A percentile compares a stretch with the other conserved stretches of the same genome.
Evolutionary conservation across 2,888 invertebrate species (phyloP).

Genomic region (Ophraella communa): DNA sequence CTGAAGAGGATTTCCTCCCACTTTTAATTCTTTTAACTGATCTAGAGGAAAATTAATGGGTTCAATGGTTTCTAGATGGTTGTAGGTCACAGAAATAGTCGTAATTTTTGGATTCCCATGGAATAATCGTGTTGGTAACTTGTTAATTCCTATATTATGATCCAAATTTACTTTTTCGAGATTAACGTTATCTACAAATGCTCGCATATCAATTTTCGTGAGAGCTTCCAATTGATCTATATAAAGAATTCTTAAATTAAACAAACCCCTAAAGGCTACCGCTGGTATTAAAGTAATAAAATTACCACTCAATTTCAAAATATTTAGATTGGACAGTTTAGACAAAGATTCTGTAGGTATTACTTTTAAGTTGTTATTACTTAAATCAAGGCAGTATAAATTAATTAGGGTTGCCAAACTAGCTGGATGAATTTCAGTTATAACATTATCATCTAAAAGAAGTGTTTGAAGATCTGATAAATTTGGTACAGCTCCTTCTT

Average conservation of each 20-base stretch:
- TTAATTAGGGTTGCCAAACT: constrained; percentile 78
- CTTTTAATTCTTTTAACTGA: constrained; percentile 73
- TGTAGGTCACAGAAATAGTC: constrained; percentile 77
- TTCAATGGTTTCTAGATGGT: constrained; percentile 76
- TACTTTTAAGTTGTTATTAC: constrained; percentile 81
- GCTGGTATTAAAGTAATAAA: constrained; percentile 75
- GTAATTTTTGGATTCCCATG: constrained; percentile 82
- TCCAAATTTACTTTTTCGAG: constrained; percentile 80
- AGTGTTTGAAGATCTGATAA: constrained; percentile 74
- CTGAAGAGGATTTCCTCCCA: constrained; percentile 83
- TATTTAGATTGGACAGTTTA: constrained; percentile 77
- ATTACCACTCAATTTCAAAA: constrained; percentile 80
- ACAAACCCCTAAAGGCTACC: constrained; percentile 83
- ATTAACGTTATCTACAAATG: constrained; percentile 85
- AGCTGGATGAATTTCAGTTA: constrained; percentile 73
- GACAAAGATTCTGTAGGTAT: constrained; percentile 79
- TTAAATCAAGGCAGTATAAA: constrained; percentile 76
- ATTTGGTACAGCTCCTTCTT: constrained; percentile 74
- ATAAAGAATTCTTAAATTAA: constrained; percentile 78
- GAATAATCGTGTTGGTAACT: constrained; percentile 81
- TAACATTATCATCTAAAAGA: constrained; percentile 77
- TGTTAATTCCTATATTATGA: constrained; percentile 75
- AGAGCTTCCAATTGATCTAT: constrained; percentile 73
- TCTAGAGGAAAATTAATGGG: constrained; percentile 85
- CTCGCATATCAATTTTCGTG: constrained; percentile 74